Evolutionary conservation across 2,888 invertebrate species (phyloP), one percentile per base, ranked within the genome.

Genomic region (Lucinisca nassula): DNA sequence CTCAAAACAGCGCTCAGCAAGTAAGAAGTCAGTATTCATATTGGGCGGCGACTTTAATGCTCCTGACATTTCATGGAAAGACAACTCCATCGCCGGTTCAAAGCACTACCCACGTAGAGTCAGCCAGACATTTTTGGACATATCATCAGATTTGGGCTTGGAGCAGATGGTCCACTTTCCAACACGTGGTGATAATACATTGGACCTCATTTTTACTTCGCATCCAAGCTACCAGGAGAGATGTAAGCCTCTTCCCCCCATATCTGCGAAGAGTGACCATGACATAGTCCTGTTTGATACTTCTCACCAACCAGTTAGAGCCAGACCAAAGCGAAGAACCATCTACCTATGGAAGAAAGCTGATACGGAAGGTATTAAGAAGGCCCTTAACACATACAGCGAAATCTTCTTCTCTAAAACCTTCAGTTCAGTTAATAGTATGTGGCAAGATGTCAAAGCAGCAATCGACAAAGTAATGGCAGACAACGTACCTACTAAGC

Each of bases 101-200:
- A 45, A 45, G 14, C 45, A 45, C 45, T 45, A 45, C 45, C 45
- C 45, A n/a, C 45, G 45, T 12, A 45, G 45, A 45, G n/a, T n/a
- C n/a, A n/a, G n/a, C n/a, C n/a, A n/a, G n/a, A n/a, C n/a, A n/a
- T n/a, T n/a, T n/a, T n/a, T 45, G 45, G 45, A 45, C 45, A 45
- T 45, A 45, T 8, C 45, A 14, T 45, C 45, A 17, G 67, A 27
- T 30, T 12, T 72, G 4, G 55, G 45, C 4, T 40, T 85, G 10
- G 85, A 81, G 70, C 88, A 88, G 38, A 76, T 78, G 55, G 85
- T 88, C 21, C 61, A 79, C 21, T 80, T 82, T 14, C 82, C 85
- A 12, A 88, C 83, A 3, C 49, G 88, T 24, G 76, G 79, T 37
- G 67, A 83, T 17, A 88, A 85, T 12, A 88, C 77, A 24, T 82